Evolutionary conservation across 2,797 vertebrate species (phyloP), one percentile per base, ranked within the genome.

Genomic region (Sebastes baramenuke): DNA sequence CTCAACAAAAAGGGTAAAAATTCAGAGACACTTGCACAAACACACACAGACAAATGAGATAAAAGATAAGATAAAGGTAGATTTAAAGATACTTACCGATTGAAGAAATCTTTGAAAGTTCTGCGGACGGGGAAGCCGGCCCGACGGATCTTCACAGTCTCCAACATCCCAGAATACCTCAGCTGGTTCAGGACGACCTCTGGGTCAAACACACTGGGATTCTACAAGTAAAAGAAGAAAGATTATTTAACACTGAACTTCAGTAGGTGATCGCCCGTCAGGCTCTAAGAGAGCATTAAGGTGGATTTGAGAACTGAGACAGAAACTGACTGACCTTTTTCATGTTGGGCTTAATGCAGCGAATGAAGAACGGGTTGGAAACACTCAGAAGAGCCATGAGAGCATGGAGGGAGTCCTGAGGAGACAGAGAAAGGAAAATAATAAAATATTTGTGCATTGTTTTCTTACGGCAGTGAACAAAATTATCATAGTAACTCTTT

Each of bases 291-390:
- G 18, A 20, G n/a, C 36, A 34, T 64, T 49, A 22, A 59, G 20
- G 0, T 59, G 56, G 75, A 36, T 72, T 18, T 62, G 32, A 74
- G 70, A 71, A 25, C 34, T 25, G 56, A 66, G n/a, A 56, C 8
- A 14, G 38, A 67, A 56, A 32, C 9, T 56, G 54, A 80, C 93
- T 84, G 84, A 97, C 97, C 96, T 99, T 99, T 80, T 97, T 87
- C 89, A 96, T 97, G 90, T 99, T 99, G 89, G 97, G 97, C 84
- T 99, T 98, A 91, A 99, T 98, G 92, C 97, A 99, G 87, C 97
- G 97, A 75, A 99, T 97, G 91, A 99, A 99, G 92, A 99, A 97
- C 1, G 97, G 97, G 87, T 99, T 99, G 82, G 97, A 98, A 12
- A 96, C 96, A 79, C 96, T 98, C 73, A 99, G 96, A 0, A 97